Evolutionary conservation across 2,797 vertebrate species (phyloP).

Genomic region (Natrix natrix): DNA sequence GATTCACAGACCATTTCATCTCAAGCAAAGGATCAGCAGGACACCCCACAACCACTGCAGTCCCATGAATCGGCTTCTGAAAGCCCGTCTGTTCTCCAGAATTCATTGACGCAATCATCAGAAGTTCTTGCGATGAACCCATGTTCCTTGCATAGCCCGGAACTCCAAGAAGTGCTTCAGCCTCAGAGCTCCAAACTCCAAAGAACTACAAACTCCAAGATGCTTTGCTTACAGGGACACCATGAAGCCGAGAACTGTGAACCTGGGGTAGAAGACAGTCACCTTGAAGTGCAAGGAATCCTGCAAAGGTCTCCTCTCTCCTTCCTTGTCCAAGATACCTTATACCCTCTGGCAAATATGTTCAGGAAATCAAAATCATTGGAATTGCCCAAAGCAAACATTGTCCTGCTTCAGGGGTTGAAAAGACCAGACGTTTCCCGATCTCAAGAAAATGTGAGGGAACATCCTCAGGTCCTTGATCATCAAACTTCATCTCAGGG

Average conservation of each 20-base stretch:
- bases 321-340: background rate
- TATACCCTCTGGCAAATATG: background rate
- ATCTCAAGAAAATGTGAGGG: background rate
- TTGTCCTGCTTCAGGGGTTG: background rate
- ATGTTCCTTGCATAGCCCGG: background rate
- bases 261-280: background rate
- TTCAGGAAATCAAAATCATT: background rate
- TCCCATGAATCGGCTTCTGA: background rate
- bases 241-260: background rate
- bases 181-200: background rate
- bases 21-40: background rate
- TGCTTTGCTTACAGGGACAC: background rate
- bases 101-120: background rate
- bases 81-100: background rate
- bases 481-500: background rate
- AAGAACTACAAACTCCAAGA: background rate
- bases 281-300: background rate
- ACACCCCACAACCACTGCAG: background rate
- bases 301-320: background rate
- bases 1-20: background rate
- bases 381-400: background rate
- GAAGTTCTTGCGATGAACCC: background rate
- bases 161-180: background rate
- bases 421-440: background rate
- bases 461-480: background rate